Conservation (phyloP, 2,888 invertebrate genomes). For the Fragum fragum region DNA sequence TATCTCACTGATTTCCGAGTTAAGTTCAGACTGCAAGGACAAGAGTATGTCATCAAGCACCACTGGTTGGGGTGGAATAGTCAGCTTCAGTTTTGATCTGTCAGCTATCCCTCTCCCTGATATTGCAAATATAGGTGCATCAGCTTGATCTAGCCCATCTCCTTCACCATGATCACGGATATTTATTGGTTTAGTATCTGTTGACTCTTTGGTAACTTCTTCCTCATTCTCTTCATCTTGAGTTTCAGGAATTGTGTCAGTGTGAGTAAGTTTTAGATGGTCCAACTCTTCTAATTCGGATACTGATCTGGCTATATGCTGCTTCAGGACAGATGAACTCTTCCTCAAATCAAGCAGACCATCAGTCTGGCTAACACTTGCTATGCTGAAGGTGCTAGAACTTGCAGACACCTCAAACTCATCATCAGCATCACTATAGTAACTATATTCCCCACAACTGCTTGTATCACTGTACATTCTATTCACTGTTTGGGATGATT, state of each 20-base stretch:
- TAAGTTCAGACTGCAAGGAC: conserved; percentile 70
- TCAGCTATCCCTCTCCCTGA: conserved; percentile 39
- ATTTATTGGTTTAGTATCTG: neutral
- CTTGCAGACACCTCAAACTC: conserved; percentile 71
- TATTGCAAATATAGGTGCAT: neutral
- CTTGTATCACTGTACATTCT: conserved; percentile 64
- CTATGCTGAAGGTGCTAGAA: conserved; percentile 67
- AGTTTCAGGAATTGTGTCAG: conserved; percentile 6
- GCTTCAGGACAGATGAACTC: conserved; percentile 10
- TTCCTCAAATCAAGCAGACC: conserved; percentile 55
- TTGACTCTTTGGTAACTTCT: neutral
- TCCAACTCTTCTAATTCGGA: conserved; percentile 4
- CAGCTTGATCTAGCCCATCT: conserved; percentile 19
- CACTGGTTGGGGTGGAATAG: conserved; percentile 56
- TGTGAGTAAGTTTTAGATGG: neutral
- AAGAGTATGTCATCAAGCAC: conserved; percentile 59
- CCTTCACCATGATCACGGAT: neutral
- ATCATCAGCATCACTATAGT: conserved; percentile 78
- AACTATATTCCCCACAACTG: conserved; percentile 65
- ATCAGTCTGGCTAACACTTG: conserved; percentile 36
- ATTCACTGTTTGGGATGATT: conserved; percentile 24
- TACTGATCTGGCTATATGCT: neutral
- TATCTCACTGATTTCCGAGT: conserved; percentile 69
- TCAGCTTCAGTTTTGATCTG: conserved; percentile 65
- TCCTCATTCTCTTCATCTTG: conserved; percentile 13